Evolutionary conservation across 2,888 invertebrate species (phyloP), one percentile per base, ranked within the genome.

Genomic region (Trachelus tabidus): DNA sequence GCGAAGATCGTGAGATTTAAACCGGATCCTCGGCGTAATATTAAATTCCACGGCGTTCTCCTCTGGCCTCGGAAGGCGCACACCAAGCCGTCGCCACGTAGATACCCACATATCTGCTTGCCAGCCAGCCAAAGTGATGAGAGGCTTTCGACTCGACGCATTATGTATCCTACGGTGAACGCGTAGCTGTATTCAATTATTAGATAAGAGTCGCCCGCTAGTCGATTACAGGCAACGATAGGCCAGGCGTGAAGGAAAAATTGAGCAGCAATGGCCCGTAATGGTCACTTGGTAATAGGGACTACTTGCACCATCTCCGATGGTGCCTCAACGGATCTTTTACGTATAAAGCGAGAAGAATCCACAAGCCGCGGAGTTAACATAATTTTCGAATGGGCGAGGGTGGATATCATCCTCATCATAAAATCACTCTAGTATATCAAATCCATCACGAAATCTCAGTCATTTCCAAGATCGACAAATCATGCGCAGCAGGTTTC

Each of bases 1-100:
- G 31, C 74, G 37, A 74, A 74, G 74, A 74, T 74, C 74, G 74
- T 74, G 74, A 74, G 74, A 74, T 74, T 74, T 74, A 74, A 74
- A 74, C 74, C 74, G 74, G 74, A 74, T 74, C 74, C 74, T 23
- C 74, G 74, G 35, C 74, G 74, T 37, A 74, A 74, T 74, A 74
- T 74, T 74, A 74, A 74, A 74, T 74, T 74, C 74, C 74, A 35
- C 74, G 35, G 74, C 74, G 74, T 35, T 74, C 74, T 34, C 74
- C 23, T 74, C 74, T 34, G 71, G 31, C 71, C 34, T 34, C 34
- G 31, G 56, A 56, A 56, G 56, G 23, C 71, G 71, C 71, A 34
- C 71, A 33, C 71, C 33, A 71, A 71, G 71, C 9, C 71, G 33
- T 33, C 74, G 34, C 11, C 74, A 30, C 35, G 74, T 74, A 74